Percentiles rank a stretch among this genome's conserved stretches.
phyloP scores from a whole-genome alignment of 2,797 vertebrate genomes.

The Cygnus olor region DNA sequence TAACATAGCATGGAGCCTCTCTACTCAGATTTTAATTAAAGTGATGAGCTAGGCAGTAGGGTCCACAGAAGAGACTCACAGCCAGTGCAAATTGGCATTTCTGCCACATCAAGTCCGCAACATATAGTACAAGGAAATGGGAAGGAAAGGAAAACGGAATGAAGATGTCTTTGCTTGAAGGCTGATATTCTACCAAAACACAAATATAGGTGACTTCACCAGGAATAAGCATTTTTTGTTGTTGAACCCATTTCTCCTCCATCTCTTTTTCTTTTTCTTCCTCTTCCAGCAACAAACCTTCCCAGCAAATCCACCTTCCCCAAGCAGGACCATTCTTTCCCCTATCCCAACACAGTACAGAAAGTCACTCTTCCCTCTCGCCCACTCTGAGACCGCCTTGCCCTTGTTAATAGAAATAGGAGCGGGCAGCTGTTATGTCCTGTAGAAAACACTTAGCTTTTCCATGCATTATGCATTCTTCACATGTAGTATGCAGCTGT shows the following conservation, averaged over 20 bases:
- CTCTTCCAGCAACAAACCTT: not conserved
- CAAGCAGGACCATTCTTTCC: not conserved
- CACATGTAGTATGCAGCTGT: not conserved
- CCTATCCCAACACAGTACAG: not conserved
- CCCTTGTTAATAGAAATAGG: not conserved
- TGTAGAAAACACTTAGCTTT: not conserved
- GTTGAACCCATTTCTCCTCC: not conserved
- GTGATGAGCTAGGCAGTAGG: not conserved
- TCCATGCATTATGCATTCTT: fast-evolving
- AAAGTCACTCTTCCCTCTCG: not conserved
- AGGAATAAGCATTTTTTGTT: not conserved
- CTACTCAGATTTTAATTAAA: not conserved
- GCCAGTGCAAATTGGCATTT: not conserved
- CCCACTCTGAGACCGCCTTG: not conserved
- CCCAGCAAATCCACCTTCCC: not conserved
- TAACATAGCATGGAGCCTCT: not conserved
- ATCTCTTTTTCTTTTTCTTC: not conserved
- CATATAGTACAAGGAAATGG: not conserved
- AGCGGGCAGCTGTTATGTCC: not conserved
- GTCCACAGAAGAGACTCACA: not conserved
- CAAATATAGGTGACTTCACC: not conserved
- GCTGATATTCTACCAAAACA: not conserved
- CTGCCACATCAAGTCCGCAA: not conserved
- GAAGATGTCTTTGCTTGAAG: not conserved
- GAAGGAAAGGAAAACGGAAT: not conserved